Percentiles rank a stretch among this genome's conserved stretches.
Evolutionary conservation across 2,888 invertebrate species (phyloP).

Genomic region (Hedychridium roseum): DNA sequence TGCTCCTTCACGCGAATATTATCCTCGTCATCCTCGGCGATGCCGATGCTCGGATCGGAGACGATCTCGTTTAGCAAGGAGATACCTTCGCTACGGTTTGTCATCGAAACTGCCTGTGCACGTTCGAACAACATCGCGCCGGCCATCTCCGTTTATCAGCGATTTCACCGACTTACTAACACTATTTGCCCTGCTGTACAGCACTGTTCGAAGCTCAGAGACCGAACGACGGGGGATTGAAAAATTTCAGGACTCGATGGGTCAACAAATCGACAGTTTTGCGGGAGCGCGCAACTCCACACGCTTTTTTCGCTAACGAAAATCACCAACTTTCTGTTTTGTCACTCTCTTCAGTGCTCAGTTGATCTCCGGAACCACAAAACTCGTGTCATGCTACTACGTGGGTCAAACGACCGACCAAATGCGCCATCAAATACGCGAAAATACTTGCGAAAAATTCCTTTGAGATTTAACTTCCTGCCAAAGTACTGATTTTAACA

Average conservation of each 20-base stretch:
- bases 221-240: not conserved
- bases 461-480: no score
- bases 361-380: constrained; percentile 38
- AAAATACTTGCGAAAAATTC: no score
- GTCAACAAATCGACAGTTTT: constrained; percentile 3
- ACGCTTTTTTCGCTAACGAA: constrained; percentile 17
- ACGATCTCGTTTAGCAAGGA: constrained; percentile 80
- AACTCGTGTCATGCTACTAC: constrained; percentile 56
- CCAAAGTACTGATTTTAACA: no score
- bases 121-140: constrained; percentile 91
- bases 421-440: no score
- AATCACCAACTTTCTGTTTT: constrained; percentile 29
- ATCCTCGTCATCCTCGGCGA: constrained; percentile 86
- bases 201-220: not conserved
- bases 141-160: constrained; percentile 70
- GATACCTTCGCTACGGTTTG: constrained; percentile 79
- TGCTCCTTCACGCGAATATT: constrained; percentile 92
- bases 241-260: constrained; percentile 3
- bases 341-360: constrained; percentile 37
- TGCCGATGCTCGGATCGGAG: constrained; percentile 78
- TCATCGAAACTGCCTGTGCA: constrained; percentile 78
- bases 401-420: constrained; percentile 37
- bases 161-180: not conserved
- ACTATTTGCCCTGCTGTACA: not conserved
- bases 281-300: constrained; percentile 5